Conservation (phyloP, 2,113 vertebrate species). For the Willisornis vidua region DNA sequence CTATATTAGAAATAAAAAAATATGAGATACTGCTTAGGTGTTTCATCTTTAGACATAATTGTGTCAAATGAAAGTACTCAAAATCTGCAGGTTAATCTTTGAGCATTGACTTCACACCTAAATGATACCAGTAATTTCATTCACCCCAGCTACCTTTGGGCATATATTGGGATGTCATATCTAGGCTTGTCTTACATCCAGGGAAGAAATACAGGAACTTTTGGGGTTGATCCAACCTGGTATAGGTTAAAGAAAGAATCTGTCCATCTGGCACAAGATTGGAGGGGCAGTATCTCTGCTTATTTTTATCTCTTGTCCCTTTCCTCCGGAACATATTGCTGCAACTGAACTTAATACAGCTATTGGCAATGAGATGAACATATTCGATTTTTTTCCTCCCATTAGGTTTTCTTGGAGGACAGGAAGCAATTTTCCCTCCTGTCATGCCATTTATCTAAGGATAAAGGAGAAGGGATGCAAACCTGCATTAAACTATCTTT, state of each 20-base stretch:
- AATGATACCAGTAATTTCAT: not conserved
- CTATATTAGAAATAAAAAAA: not conserved
- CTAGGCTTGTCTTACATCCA: not conserved
- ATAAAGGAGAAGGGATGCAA: slow-evolving; percentile 42
- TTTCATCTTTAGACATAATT: not conserved
- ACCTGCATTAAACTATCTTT: slow-evolving; percentile 42
- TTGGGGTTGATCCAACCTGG: not conserved
- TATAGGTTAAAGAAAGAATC: not conserved
- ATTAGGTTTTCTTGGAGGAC: slow-evolving; percentile 51
- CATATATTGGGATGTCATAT: accelerated
- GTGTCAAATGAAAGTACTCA: not conserved
- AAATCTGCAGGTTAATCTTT: not conserved
- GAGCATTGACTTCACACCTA: not conserved
- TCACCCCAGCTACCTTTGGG: not conserved
- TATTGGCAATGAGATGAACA: slow-evolving; percentile 45
- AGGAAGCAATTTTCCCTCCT: slow-evolving; percentile 61
- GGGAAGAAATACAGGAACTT: not conserved
- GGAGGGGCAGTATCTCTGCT: not conserved
- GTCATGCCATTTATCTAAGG: slow-evolving; percentile 54
- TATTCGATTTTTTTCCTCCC: not conserved
- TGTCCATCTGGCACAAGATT: not conserved
- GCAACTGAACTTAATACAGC: slow-evolving; percentile 42
- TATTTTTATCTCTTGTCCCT: slow-evolving; percentile 43
- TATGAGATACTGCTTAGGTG: not conserved
- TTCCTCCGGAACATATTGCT: slow-evolving; percentile 25